Conservation (phyloP, 1,140 invertebrate genomes). For the Hyposmocoma kahamanoa region DNA sequence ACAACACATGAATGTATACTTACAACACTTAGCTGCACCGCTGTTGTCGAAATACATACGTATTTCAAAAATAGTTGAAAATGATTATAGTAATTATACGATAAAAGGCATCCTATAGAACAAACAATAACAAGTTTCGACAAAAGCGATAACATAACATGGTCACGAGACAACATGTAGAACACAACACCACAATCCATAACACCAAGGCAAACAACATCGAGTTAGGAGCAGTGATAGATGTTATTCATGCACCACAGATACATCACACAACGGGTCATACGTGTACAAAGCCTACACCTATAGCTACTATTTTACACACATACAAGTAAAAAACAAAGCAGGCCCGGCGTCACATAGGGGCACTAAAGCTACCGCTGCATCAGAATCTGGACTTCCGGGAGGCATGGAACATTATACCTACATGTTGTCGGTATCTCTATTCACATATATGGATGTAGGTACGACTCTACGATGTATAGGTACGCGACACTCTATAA, state of each 20-base stretch:
- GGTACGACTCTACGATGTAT: too few relatives aligned
- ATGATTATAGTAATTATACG: background rate
- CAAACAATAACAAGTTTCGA: slow-evolving; percentile 30
- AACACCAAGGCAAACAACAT: slow-evolving; percentile 28
- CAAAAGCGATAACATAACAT: slow-evolving; percentile 47
- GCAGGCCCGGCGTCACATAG: too few relatives aligned
- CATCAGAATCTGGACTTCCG: too few relatives aligned
- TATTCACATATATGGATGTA: too few relatives aligned
- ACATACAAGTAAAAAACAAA: too few relatives aligned
- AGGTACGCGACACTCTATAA: too few relatives aligned
- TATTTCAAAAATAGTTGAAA: background rate
- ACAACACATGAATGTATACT: too few relatives aligned
- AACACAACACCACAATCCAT: slow-evolving; percentile 64
- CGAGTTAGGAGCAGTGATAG: slow-evolving; percentile 37
- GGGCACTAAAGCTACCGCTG: too few relatives aligned
- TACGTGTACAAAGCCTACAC: background rate
- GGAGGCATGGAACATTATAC: too few relatives aligned
- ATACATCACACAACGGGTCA: slow-evolving; percentile 27
- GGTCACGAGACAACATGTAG: slow-evolving; percentile 37
- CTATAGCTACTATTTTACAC: too few relatives aligned
- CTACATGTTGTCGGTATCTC: too few relatives aligned
- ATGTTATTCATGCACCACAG: slow-evolving; percentile 73
- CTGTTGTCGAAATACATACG: slow-evolving; percentile 25
- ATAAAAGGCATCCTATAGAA: background rate
- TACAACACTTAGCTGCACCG: slow-evolving; percentile 22